Base-by-base conservation (phyloP, 2,113 vertebrate genomes). In the Vidua chalybeata region DNA sequence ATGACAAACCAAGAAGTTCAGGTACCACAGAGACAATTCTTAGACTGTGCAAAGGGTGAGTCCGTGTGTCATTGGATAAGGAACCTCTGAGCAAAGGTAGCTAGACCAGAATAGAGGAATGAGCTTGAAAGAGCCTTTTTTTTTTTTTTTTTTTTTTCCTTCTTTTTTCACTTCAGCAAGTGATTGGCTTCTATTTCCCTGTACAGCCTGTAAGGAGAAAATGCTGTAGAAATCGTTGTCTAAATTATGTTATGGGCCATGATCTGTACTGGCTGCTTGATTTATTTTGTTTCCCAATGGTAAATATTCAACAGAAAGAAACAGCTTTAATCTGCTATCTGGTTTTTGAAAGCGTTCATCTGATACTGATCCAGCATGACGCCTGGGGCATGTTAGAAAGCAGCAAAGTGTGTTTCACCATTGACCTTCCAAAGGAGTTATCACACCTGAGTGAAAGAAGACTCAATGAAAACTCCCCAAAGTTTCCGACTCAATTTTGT, bases 321-420 rank as follows among this genome's bases (percentile, higher is more conserved):
- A 7, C 22, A 54, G 22, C 31, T 91, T 52, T 48, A 52, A 69
- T 58, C 49, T 82, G 56, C 84, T 74, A 7, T 17, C 23, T 66
- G 67, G 6, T 22, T 67, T 72, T 83, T 37, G 1, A 18, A 41
- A 80, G 35, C 0, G 5, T 59, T 41, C n/a, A 17, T 46, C 67
- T 61, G 86, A 62, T 27, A 83, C 62, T 0, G 2, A 54, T 46
- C 30, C 18, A 16, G n/a, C 15, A 0, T 9, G 67, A 82, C 0
- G 0, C 37, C 45, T 9, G 16, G 26, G 68, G 51, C 68, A 54
- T 20, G 26, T 48, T 7, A 24, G 30, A 56, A 77, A 76, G 27
- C 55, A 39, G 31, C 54, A 18, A 39, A 20, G 19, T 12, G 19
- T 27, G 11, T 66, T 90, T 77, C 59, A 27, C 72, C 76, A 84